Evolutionary conservation across 2,797 vertebrate species (phyloP).

Genomic region (Rallus crepitans): DNA sequence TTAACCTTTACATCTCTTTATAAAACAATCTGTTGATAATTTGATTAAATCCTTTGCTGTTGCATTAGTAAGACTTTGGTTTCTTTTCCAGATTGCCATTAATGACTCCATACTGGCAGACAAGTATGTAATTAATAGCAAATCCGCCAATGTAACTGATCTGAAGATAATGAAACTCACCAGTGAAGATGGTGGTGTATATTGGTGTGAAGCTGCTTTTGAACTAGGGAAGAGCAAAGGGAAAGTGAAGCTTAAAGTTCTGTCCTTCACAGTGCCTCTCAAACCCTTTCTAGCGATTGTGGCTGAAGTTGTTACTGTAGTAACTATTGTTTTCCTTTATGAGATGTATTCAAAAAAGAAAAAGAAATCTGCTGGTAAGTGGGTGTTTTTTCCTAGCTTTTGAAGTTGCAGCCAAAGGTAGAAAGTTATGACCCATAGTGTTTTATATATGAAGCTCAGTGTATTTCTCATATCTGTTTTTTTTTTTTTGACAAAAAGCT

Average conservation of each 20-base stretch:
- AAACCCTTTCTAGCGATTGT: conserved; percentile 88
- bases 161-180: conserved; percentile 82
- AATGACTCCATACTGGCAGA: not conserved
- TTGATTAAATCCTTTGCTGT: not conserved
- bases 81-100: conserved; percentile 77
- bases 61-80: not conserved
- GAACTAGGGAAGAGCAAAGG: conserved; percentile 63
- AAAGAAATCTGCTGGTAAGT: conserved; percentile 48
- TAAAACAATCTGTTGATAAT: not conserved
- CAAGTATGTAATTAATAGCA: conserved; percentile 72
- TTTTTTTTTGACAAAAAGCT: not conserved
- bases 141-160: conserved; percentile 44
- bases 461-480: not conserved
- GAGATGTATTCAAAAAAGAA: conserved; percentile 80
- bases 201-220: conserved; percentile 85
- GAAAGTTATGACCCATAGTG: not conserved
- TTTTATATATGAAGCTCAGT: not conserved
- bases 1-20: not conserved
- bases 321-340: conserved; percentile 83
- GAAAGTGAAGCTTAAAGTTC: conserved; percentile 79
- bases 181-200: conserved; percentile 78
- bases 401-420: not conserved
- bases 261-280: conserved; percentile 85
- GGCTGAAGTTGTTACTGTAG: conserved; percentile 84
- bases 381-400: not conserved